A percentile compares a stretch with the other conserved stretches of the same genome.
Evolutionary conservation across 2,888 invertebrate genomes (phyloP).

Genomic region (Tenthredo amoena): DNA sequence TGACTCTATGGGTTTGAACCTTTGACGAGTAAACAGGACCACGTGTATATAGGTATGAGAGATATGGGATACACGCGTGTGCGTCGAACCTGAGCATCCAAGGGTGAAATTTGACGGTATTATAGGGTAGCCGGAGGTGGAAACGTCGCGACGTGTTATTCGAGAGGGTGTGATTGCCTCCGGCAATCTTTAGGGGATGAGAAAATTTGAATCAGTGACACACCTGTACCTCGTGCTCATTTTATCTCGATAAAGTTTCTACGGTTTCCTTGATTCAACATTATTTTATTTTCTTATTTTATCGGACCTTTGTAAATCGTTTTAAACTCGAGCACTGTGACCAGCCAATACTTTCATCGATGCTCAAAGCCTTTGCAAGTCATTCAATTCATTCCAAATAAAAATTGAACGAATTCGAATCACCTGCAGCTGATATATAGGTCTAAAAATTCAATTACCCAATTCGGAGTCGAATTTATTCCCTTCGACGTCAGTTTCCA

Average conservation of each 20-base stretch:
- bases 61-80: background rate
- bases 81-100: constrained; percentile 16
- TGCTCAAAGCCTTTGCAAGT: background rate
- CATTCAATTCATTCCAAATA: background rate
- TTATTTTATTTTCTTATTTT: background rate
- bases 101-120: constrained; percentile 38
- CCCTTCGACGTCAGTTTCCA: background rate
- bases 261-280: no score
- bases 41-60: background rate
- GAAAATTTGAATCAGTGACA: constrained; percentile 9
- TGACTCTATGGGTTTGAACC: background rate
- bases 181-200: constrained; percentile 5
- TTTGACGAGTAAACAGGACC: constrained; percentile 17
- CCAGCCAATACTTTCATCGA: background rate
- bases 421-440: background rate
- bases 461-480: background rate
- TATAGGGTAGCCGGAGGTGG: background rate
- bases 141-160: constrained; percentile 30
- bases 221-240: background rate
- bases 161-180: constrained; percentile 7
- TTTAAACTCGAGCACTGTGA: background rate
- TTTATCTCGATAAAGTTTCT: background rate
- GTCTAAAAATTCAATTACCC: background rate
- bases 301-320: background rate
- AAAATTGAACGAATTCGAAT: background rate